Conservation (phyloP, 2,113 vertebrate genomes). For the Zosterops pallidus region DNA sequence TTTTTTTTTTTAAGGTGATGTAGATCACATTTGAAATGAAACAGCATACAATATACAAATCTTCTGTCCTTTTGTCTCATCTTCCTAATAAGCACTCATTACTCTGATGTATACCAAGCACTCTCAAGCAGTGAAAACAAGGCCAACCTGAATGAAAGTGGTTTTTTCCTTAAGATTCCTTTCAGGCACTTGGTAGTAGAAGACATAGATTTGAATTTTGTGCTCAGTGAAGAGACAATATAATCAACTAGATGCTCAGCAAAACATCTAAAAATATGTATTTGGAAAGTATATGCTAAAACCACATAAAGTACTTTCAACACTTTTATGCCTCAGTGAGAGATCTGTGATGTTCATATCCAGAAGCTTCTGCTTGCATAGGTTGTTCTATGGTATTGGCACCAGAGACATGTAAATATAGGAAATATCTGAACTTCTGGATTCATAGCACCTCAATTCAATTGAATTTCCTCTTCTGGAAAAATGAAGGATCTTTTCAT, state of each 20-base stretch:
- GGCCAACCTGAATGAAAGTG: neutral
- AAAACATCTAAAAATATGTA: neutral
- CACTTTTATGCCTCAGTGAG: neutral
- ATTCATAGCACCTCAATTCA: constrained; percentile 35
- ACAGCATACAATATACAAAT: neutral
- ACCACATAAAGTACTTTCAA: neutral
- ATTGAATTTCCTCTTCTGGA: constrained; percentile 37
- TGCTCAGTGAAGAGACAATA: neutral
- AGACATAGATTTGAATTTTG: neutral
- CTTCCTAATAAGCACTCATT: neutral
- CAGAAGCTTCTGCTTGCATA: constrained; percentile 2
- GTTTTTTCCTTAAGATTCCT: neutral
- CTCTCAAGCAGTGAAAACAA: neutral
- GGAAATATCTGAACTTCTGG: constrained; percentile 24
- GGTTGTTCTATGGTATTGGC: neutral
- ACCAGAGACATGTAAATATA: neutral
- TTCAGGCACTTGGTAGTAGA: neutral
- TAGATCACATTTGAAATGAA: neutral
- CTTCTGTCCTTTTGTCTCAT: neutral
- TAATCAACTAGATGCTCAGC: neutral
- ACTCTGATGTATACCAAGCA: neutral
- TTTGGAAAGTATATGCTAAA: neutral
- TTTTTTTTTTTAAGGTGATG: neutral
- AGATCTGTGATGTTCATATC: neutral
- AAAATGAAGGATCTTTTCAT: constrained; percentile 51